phyloP scores from a whole-genome alignment of 2,888 invertebrate genomes.

The Tetragonisca angustula region DNA sequence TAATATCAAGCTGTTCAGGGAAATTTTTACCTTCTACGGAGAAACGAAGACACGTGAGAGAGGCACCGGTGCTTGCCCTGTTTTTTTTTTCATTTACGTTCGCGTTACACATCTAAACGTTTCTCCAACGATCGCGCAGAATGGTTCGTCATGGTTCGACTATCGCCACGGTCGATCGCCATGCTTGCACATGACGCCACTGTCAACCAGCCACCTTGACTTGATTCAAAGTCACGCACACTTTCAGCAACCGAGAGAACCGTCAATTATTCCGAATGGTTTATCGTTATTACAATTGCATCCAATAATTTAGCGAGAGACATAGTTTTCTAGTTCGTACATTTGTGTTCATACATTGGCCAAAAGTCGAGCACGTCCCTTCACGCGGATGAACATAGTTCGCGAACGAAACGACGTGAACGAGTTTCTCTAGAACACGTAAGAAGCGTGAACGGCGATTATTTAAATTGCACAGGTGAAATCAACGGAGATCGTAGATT shows the following conservation, averaged over 20 bases:
- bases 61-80: too few relatives aligned
- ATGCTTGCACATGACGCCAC: conserved; percentile 58
- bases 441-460: conserved; percentile 2
- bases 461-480: conserved; percentile 23
- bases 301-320: background rate
- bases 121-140: background rate
- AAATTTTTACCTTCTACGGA: background rate
- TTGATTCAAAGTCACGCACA: background rate
- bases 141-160: conserved; percentile 50
- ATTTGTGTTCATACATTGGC: background rate
- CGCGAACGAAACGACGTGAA: background rate
- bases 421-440: background rate
- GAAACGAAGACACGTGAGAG: too few relatives aligned
- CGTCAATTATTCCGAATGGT: background rate
- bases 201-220: conserved; percentile 49
- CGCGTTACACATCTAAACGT: background rate
- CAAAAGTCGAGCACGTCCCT: background rate
- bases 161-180: conserved; percentile 60
- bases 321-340: too few relatives aligned
- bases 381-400: background rate
- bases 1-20: background rate
- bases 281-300: too few relatives aligned
- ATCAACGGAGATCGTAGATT: conserved; percentile 19
- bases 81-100: background rate
- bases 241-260: background rate